Base-by-base conservation (phyloP, 2,888 invertebrate species). In the Diploptera punctata region DNA sequence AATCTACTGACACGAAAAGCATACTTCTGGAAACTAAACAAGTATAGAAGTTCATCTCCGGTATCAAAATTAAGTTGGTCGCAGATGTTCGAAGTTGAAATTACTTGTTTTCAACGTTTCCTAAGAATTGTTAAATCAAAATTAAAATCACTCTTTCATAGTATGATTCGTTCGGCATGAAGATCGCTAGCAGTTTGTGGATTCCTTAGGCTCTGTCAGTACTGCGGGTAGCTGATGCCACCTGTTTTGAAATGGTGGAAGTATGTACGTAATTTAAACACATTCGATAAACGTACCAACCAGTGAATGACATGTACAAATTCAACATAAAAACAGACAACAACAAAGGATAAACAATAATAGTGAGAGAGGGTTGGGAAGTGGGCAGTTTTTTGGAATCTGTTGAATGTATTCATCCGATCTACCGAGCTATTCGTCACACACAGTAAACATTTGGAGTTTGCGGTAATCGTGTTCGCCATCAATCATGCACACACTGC, bases 361-460 rank as follows among this genome's bases (percentile, higher is more conserved):
- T 54, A 26, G 21, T 21, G 26, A 24, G n/a, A n/a, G n/a, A n/a
- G n/a, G 5, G 33, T 5, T 10, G 33, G 33, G 10, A 10, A 10
- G 33, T 33, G 10, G 54, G 24, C 54, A 54, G 54, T 54, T 54
- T 54, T n/a, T 54, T 54, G 54, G 54, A 54, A 54, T 54, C 61
- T 33, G 61, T 33, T 61, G 61, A 61, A 61, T 61, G 61, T 19
- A 19, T 61, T 33, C 61, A 61, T 61, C 61, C 61, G 33, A 61
- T 61, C 33, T 19, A 16, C 19, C 33, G 16, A 61, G 33, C 33
- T 61, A 61, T 33, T 61, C 33, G 33, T 61, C 61, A 61, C 61
- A 61, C 19, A 26, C 61, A 10, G 61, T 33, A 61, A 61, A 61
- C 61, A 61, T 18, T 18, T n/a, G 3, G 7, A 33, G 33, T 33